Conservation (phyloP, 2,797 vertebrate genomes). For the Sebastes cheni region DNA sequence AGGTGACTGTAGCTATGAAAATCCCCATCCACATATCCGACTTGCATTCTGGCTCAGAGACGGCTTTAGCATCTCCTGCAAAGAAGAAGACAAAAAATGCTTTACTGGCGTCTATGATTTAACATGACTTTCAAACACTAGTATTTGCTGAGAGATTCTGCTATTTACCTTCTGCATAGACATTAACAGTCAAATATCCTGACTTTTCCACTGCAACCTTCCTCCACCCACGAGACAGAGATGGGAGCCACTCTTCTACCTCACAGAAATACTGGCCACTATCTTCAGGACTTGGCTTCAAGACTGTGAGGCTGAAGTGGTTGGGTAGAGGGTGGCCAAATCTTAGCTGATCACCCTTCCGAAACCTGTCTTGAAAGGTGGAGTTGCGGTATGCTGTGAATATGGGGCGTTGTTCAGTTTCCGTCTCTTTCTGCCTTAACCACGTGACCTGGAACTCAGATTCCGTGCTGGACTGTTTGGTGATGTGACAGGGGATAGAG, state of each 20-base stretch:
- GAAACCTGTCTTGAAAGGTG: conserved; percentile 41
- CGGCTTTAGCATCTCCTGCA: neutral
- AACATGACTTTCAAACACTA: neutral
- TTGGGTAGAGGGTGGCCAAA: conserved; percentile 57
- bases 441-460: conserved; percentile 72
- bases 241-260: conserved; percentile 86
- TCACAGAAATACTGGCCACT: conserved; percentile 84
- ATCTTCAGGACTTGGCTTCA: conserved; percentile 28
- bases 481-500: conserved; percentile 58
- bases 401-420: conserved; percentile 16
- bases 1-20: conserved; percentile 18
- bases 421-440: conserved; percentile 46
- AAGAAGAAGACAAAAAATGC: neutral
- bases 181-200: conserved; percentile 66
- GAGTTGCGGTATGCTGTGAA: conserved; percentile 63
- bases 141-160: neutral
- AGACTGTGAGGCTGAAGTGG: conserved; percentile 61
- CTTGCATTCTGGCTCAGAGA: neutral
- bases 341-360: conserved; percentile 17
- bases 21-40: neutral
- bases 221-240: conserved; percentile 71
- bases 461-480: conserved; percentile 30
- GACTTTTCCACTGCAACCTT: conserved; percentile 75
- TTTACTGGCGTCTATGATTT: neutral
- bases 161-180: conserved; percentile 77